Evolutionary conservation across 2,113 vertebrate genomes (phyloP), one percentile per base, ranked within the genome.

Genomic region (Pseudorhombus dupliciocellatus): DNA sequence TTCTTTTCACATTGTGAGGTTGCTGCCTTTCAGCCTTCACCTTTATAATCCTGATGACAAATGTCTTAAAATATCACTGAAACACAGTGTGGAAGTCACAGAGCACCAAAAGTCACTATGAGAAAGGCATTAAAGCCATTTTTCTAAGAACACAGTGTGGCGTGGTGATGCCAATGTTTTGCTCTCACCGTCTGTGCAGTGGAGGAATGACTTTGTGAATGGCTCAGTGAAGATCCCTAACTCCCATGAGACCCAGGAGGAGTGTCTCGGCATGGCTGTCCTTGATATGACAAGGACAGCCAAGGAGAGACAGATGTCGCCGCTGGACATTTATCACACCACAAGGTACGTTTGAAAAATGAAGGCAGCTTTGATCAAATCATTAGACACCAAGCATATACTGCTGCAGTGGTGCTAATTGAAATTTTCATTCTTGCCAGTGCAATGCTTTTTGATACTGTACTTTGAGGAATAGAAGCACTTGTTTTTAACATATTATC

Each of bases 251-350:
- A 94, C 94, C 11, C 97, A 99, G 84, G 98, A 99, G 86, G 98
- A 99, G 86, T 98, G 97, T 87, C 94, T 99, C 60, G 98, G 98
- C 25, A 95, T 99, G 96, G 98, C 97, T n/a, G 98, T 99, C 16
- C 87, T 99, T 26, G 98, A 99, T 92, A 98, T 99, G 94, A 98
- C 98, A 87, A 94, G 96, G 87, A 93, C 96, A 61, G 97, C 97
- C 73, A 98, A 98, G 88, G 97, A 98, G 85, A 96, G 91, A 65
- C 93, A 95, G 73, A 91, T 95, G 79, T 95, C 96, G 0, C 96
- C 96, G 0, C 84, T 98, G 78, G 95, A 95, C 61, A 91, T 99
- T 82, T 98, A 97, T 90, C 95, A 95, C 84, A 93, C 94, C 62
- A 80, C 92, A 87, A 99, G 98, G 97, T 99, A 86, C 63, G 1